A percentile compares a stretch with the other conserved stretches of the same genome.
Evolutionary conservation across 1,140 invertebrate species (phyloP).

Genomic region (Dendrolimus punctatus): DNA sequence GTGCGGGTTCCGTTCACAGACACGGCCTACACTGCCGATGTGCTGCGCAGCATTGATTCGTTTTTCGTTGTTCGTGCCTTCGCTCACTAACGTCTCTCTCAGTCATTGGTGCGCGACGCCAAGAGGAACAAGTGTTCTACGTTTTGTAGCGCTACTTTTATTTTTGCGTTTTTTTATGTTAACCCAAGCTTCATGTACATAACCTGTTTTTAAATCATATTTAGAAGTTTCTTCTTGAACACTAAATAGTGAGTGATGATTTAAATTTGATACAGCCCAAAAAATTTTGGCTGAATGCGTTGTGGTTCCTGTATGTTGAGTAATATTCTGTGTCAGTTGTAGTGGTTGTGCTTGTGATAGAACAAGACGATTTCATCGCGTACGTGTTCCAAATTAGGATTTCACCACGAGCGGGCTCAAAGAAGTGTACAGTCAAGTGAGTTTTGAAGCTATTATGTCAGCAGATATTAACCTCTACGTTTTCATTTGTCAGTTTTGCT

Average conservation of each 20-base stretch:
- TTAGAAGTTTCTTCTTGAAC: slow-evolving; percentile 26
- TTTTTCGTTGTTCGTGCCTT: slow-evolving; percentile 25
- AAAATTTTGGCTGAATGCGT: slow-evolving; percentile 25
- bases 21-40: slow-evolving; percentile 28
- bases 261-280: slow-evolving; percentile 24
- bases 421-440: slow-evolving; percentile 68
- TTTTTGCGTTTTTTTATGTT: slow-evolving; percentile 57
- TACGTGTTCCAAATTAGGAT: slow-evolving; percentile 65
- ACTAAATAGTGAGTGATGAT: slow-evolving; percentile 22
- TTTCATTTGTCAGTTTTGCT: background rate
- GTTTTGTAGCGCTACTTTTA: slow-evolving; percentile 37
- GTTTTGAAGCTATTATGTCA: slow-evolving; percentile 16
- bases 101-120: slow-evolving; percentile 67
- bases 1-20: slow-evolving; percentile 27
- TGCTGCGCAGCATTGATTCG: slow-evolving; percentile 60
- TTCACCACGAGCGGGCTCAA: slow-evolving; percentile 69
- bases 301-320: slow-evolving; percentile 53
- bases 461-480: too few species aligned
- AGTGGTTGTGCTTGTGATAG: slow-evolving; percentile 64
- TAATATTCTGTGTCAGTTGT: slow-evolving; percentile 63
- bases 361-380: slow-evolving; percentile 57
- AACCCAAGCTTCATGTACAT: slow-evolving; percentile 30
- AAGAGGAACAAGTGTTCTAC: slow-evolving; percentile 48
- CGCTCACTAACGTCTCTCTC: slow-evolving; percentile 34
- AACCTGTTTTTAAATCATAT: slow-evolving; percentile 39